Base-by-base conservation (phyloP, 2,888 invertebrate species). In the Hypselothyrea guttata region DNA sequence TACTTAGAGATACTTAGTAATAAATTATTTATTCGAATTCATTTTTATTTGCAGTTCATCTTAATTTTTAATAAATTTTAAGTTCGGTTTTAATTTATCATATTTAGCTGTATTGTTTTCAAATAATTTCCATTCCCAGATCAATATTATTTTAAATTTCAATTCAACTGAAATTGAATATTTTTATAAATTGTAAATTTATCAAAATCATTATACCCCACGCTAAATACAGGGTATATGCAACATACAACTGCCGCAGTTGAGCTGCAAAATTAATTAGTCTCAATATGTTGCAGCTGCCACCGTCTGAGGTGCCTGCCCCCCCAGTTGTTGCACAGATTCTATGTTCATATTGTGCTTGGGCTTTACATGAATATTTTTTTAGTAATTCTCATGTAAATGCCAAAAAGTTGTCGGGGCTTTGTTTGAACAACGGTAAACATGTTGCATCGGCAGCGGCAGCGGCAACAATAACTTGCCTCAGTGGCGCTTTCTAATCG, bases 351-450 rank as follows among this genome's bases (percentile, higher is more conserved):
- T 83, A 78, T 83, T 83, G 68, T 76, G 71, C 53, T 44, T 47
- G 33, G 58, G 28, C 51, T 48, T 45, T 16, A 28, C 13, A 49
- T 48, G 35, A n/a, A n/a, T 40, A 28, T 35, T 15, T 18, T 16
- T 16, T 22, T 22, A 5, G 22, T 28, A 75, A 82, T 79, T 79
- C 85, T 82, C 83, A 83, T 79, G 79, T 78, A 75, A 83, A 82
- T 75, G 79, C 69, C 84, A 85, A 85, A 82, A 75, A 62, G 68
- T 78, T 54, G 42, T 63, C 16, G n/a, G 16, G n/a, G 71, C 78
- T 74, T 78, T 78, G 79, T 82, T 35, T 30, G 44, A 28, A 27
- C 56, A 82, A 68, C 78, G 78, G 75, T 83, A 73, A 81, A 75
- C 18, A 16, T 2, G 16, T n/a, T n/a, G n/a, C n/a, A n/a, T n/a